Base-by-base conservation (phyloP, 2,888 invertebrate species). In the Drosophila buzzatii region DNA sequence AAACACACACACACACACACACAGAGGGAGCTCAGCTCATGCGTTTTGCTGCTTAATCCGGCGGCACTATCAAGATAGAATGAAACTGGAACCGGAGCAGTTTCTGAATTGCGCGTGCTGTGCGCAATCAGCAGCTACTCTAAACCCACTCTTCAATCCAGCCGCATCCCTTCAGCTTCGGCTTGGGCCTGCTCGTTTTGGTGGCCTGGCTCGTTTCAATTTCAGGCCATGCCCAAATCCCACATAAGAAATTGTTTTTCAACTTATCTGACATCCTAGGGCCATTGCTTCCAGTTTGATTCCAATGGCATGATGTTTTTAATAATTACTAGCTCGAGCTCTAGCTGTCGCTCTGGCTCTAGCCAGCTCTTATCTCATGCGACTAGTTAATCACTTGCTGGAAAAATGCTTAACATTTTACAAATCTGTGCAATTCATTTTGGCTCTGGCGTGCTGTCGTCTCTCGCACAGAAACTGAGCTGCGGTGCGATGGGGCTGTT, bases 1-100 rank as follows among this genome's bases (percentile, higher is more conserved):
- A 53, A 20, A 16, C 53, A 37, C 37, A 37, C 53, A 52, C 52
- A 20, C 33, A 35, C 33, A 33, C 33, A 18, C 51, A 20, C 33
- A 12, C 33, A 35, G 35, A 12, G 76, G 23, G 16, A 23, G 23
- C 27, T 56, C 68, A 79, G 81, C 70, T 84, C 70, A 78, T 82
- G 89, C 89, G 89, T 88, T 84, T 70, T 84, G 70, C 81, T 74
- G 82, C 89, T 81, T 89, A 85, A 85, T 85, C 85, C 89, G 76
- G 73, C 75, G 77, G 79, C 85, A 85, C 89, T 84, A 89, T 85
- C 89, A 79, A 89, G 85, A 85, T 85, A 81, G 76, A 74, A 75
- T 65, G 76, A 61, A 81, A 75, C 83, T 62, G 53, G 20, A 56
- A 51, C 57, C 53, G 55, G 23, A 67, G 67, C 55, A 18, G 55